These are phyloP conservation scores for Polyodon spathula DNA, from an alignment of 2,113 vertebrate species.

Conservation along the genomic window DNA sequence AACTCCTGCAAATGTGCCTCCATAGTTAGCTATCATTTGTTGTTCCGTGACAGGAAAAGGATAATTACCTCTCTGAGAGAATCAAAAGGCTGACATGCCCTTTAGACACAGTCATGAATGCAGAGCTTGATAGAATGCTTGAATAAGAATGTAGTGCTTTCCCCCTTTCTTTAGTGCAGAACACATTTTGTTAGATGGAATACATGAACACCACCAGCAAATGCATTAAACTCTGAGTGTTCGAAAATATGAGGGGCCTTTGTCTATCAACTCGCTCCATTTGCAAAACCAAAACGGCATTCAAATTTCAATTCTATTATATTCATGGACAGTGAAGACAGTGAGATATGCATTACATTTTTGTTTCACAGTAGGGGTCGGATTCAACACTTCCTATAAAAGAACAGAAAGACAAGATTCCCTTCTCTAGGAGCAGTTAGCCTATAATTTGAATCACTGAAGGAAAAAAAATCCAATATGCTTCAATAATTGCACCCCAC, in stretches of 20 bases:
- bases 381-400: constrained; percentile 86
- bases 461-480: constrained; percentile 40
- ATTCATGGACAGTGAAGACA: constrained; percentile 78
- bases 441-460: constrained; percentile 79
- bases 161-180: constrained; percentile 84
- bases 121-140: constrained; percentile 91
- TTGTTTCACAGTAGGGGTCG: constrained; percentile 81
- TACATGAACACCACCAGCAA: constrained; percentile 86
- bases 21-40: constrained; percentile 99
- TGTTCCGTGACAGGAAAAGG: constrained; percentile 99
- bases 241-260: constrained; percentile 85
- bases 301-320: constrained; percentile 90
- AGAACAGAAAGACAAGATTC: constrained; percentile 72
- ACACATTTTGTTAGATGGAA: constrained; percentile 90
- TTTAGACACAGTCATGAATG: constrained; percentile 98
- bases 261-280: constrained; percentile 79
- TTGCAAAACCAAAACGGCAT: constrained; percentile 89
- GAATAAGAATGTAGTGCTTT: constrained; percentile 97
- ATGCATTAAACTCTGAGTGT: constrained; percentile 96
- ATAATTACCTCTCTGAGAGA: constrained; percentile 99
- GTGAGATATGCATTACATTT: constrained; percentile 93
- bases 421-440: constrained; percentile 68
- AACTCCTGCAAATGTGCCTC: constrained; percentile 96
- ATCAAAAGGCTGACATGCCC: constrained; percentile 98
- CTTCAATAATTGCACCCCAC: constrained; percentile 26